Conservation (phyloP, 2,888 invertebrate species). For the Mellilla xanthometata region DNA sequence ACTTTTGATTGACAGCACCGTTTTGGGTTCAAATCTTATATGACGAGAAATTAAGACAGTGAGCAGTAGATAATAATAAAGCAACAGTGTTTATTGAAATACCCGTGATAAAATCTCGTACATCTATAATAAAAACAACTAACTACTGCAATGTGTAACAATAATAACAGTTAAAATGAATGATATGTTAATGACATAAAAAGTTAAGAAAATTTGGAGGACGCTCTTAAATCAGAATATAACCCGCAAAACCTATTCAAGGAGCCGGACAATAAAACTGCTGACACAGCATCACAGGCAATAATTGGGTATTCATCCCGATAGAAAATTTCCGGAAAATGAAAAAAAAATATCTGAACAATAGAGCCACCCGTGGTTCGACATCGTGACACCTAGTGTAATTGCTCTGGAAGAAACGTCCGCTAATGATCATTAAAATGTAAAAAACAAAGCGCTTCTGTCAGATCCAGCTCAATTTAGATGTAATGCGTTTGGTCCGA, state of each 20-base stretch:
- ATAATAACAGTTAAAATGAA: too few relatives aligned
- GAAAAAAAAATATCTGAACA: constrained; percentile 33
- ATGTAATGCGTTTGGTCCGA: constrained; percentile 21
- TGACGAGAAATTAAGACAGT: too few relatives aligned
- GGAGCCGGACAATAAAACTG: constrained; percentile 39
- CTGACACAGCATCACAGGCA: constrained; percentile 40
- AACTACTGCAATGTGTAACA: too few relatives aligned
- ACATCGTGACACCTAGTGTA: constrained; percentile 23
- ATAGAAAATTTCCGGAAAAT: constrained; percentile 33
- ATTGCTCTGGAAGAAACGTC: constrained; percentile 29
- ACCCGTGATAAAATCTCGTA: too few relatives aligned
- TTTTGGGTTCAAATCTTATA: too few relatives aligned
- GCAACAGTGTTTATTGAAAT: too few relatives aligned
- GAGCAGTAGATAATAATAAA: too few relatives aligned
- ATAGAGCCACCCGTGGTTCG: constrained; percentile 36
- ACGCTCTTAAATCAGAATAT: constrained; percentile 6
- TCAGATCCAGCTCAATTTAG: constrained; percentile 21
- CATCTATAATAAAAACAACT: too few relatives aligned
- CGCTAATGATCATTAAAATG: constrained; percentile 32
- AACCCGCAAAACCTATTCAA: constrained; percentile 15
- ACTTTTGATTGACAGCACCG: too few relatives aligned
- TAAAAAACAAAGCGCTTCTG: constrained; percentile 20
- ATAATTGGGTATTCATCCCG: constrained; percentile 45
- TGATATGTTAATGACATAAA: too few relatives aligned
- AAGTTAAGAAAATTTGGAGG: too few relatives aligned